phyloP scores from a whole-genome alignment of 2,888 invertebrate genomes.

The Caenorhabditis japonica region DNA sequence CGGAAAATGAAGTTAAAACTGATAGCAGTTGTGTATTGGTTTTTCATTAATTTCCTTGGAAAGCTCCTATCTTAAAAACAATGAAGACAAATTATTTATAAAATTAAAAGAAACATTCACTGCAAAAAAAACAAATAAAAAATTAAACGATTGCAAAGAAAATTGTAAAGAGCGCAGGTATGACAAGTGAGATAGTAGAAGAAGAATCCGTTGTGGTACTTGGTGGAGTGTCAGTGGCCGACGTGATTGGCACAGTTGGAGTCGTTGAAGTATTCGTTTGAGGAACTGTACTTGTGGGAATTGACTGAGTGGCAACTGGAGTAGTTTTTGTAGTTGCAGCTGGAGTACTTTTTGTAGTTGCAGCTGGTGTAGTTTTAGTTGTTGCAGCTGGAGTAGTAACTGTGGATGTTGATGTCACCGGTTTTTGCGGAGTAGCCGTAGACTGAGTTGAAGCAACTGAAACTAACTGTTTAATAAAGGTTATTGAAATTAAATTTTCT shows the following conservation, averaged over 20 bases:
- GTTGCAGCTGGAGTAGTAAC: slow-evolving; percentile 5
- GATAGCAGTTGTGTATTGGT: no score
- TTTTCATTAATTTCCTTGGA: no score
- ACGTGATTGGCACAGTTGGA: neutral
- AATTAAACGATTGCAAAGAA: slow-evolving; percentile 12
- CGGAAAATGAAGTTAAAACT: no score
- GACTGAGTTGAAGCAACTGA: neutral
- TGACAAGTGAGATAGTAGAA: slow-evolving; percentile 17
- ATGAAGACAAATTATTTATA: no score
- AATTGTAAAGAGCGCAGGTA: slow-evolving; percentile 24
- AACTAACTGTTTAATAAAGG: neutral
- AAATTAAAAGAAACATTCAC: neutral
- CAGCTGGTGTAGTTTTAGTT: neutral
- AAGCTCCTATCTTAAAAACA: no score
- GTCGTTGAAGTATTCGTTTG: neutral
- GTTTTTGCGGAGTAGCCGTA: slow-evolving; percentile 1
- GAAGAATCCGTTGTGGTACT: slow-evolving; percentile 27
- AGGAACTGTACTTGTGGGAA: slow-evolving; percentile 1
- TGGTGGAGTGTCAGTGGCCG: slow-evolving; percentile 10
- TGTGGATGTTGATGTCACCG: neutral
- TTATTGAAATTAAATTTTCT: neutral
- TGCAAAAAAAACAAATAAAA: slow-evolving; percentile 1
- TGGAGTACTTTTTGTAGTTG: neutral
- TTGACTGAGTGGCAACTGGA: neutral
- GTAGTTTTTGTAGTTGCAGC: slow-evolving; percentile 9